phyloP scores from a whole-genome alignment of 2,113 vertebrate genomes.

The Chiloscyllium plagiosum region DNA sequence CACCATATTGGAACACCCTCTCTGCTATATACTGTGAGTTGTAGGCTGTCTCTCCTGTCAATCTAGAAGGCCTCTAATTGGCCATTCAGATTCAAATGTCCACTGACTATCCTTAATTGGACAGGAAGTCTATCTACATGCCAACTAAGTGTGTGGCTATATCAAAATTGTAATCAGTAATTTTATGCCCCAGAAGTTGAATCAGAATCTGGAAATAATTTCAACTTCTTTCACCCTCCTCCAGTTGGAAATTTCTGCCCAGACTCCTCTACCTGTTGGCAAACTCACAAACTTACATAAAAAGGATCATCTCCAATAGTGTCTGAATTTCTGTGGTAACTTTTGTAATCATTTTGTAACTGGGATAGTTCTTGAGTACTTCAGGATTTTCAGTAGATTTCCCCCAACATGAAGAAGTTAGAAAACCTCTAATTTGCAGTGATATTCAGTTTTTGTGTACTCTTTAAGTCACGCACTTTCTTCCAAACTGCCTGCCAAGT shows the following conservation, averaged over 20 bases:
- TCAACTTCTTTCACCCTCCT: too few species aligned
- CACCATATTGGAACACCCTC: too few species aligned
- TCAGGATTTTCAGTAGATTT: not conserved
- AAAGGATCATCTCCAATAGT: not conserved
- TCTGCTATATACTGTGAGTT: too few species aligned
- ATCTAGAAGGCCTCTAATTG: too few species aligned
- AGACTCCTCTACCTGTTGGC: not conserved
- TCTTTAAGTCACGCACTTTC: not conserved
- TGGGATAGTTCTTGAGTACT: not conserved
- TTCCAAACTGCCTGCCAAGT: not conserved
- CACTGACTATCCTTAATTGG: too few species aligned
- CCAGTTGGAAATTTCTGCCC: not conserved
- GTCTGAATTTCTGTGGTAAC: not conserved
- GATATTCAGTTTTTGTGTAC: not conserved
- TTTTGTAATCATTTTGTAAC: not conserved
- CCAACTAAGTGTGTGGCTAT: not conserved
- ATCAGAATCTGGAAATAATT: not conserved
- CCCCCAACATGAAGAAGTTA: not conserved
- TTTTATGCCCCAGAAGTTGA: not conserved
- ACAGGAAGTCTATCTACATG: not conserved
- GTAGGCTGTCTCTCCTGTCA: too few species aligned
- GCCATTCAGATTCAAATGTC: too few species aligned
- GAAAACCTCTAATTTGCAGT: not conserved
- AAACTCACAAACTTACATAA: not conserved
- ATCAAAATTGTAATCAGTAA: not conserved